These are phyloP conservation scores for Neolamprologus brichardi DNA, from an alignment of 2,113 vertebrate genomes.

Conservation along the genomic window DNA sequence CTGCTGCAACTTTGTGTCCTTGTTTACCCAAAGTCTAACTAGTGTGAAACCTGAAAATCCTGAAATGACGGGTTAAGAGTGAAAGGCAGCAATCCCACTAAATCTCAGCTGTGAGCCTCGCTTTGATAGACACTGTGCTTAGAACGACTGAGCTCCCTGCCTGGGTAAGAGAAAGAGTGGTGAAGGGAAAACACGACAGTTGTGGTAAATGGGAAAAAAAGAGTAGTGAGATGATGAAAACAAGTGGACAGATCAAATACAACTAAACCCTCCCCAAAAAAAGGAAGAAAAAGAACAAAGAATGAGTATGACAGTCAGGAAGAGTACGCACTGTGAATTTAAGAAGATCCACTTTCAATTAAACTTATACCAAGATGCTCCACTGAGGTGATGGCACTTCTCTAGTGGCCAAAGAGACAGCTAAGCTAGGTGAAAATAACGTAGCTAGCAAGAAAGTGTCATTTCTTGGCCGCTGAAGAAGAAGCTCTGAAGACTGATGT, in stretches of 20 bases:
- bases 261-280: fast-evolving
- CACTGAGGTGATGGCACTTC: background rate
- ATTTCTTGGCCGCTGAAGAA: background rate
- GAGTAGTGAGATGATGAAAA: background rate
- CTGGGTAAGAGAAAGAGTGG: background rate
- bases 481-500: background rate
- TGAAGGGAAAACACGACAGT: background rate
- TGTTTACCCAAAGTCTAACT: slow-evolving; percentile 26
- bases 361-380: background rate
- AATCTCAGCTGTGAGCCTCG: slow-evolving; percentile 28
- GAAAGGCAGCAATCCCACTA: slow-evolving; percentile 21
- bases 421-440: background rate
- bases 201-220: background rate
- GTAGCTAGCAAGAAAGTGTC: background rate
- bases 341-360: background rate
- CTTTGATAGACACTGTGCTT: slow-evolving; percentile 44
- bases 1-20: background rate
- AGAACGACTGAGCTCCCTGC: slow-evolving; percentile 27
- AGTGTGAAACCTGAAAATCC: slow-evolving; percentile 36
- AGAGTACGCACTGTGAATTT: background rate
- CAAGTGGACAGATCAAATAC: background rate
- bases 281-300: background rate
- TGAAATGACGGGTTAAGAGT: slow-evolving; percentile 16
- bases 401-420: background rate
- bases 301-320: background rate